phyloP scores from a whole-genome alignment of 2,888 invertebrate species.

The Seira ritae region DNA sequence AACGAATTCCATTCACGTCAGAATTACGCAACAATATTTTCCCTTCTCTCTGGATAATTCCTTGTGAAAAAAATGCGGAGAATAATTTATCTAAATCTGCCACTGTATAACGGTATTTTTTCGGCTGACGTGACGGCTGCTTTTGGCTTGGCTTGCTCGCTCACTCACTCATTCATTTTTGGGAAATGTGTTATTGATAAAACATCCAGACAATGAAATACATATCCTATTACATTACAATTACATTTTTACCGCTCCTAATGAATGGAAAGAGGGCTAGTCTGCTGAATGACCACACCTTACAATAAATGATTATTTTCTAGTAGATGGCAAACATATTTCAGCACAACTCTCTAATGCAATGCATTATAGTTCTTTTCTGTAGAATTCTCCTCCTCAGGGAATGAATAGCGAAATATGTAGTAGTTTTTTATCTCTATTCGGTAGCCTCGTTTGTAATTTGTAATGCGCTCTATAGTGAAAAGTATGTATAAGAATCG shows the following conservation, averaged over 20 bases:
- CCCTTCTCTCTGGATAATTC: neutral
- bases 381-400: neutral
- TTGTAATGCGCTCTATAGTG: neutral
- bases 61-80: neutral
- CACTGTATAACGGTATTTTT: too few species aligned
- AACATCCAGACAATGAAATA: conserved; percentile 9
- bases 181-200: conserved; percentile 25
- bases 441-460: neutral
- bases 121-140: too few species aligned
- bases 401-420: neutral
- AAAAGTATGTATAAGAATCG: conserved; percentile 26
- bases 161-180: neutral
- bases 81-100: conserved; percentile 15
- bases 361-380: neutral
- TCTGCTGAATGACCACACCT: conserved; percentile 26
- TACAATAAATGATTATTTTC: neutral
- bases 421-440: neutral
- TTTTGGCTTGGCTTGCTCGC: too few species aligned
- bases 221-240: conserved; percentile 21
- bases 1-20: conserved; percentile 15
- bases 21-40: conserved; percentile 18
- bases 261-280: conserved; percentile 18
- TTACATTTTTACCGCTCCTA: conserved; percentile 16
- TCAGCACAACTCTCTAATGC: neutral
- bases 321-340: conserved; percentile 4